Conservation (phyloP, 2,113 vertebrate genomes). For the Hemiprocne comata region DNA sequence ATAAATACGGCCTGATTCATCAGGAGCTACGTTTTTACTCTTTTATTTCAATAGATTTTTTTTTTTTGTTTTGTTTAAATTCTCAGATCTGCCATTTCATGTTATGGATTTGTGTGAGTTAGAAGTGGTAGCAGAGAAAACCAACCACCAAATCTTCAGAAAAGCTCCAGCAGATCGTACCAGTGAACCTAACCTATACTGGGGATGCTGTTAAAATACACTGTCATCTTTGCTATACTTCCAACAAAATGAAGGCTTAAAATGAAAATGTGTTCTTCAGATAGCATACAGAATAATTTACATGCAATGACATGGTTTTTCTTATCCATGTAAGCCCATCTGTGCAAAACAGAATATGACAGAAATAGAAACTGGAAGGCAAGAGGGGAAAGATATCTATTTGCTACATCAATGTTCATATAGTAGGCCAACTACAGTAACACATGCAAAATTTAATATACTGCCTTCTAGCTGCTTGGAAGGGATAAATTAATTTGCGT, state of each 20-base stretch:
- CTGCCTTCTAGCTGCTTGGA: background rate
- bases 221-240: background rate
- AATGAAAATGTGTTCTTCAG: background rate
- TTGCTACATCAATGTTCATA: background rate
- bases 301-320: background rate
- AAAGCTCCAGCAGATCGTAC: background rate
- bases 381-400: background rate
- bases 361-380: background rate
- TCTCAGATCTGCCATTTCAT: background rate
- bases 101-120: fast-evolving
- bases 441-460: background rate
- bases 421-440: background rate
- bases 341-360: background rate
- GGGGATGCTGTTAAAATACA: background rate
- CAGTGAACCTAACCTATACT: background rate
- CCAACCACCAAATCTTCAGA: background rate
- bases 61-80: background rate
- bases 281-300: background rate
- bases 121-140: background rate
- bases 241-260: background rate
- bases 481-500: background rate
- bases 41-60: background rate
- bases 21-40: background rate
- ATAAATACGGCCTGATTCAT: background rate
- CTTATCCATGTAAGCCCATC: background rate